Conservation (phyloP, 2,113 vertebrate species). For the Lepus timidus region DNA sequence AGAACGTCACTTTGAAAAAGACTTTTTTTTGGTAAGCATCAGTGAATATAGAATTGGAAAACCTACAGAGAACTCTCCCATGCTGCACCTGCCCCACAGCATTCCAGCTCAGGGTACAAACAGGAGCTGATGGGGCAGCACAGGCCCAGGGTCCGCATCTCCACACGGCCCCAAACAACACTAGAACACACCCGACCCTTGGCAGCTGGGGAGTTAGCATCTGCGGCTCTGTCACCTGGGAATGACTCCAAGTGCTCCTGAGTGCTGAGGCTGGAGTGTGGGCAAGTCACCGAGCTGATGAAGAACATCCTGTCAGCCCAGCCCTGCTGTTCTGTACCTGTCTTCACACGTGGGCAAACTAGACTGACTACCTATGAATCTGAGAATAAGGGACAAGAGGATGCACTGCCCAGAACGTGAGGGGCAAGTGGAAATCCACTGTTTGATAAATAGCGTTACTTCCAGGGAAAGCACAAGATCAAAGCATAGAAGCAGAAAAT, state of each 20-base stretch:
- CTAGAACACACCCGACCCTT: neutral
- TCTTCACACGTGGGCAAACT: neutral
- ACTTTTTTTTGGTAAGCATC: neutral
- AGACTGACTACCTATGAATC: neutral
- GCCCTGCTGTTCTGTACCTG: neutral
- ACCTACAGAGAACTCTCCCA: neutral
- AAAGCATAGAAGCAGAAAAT: neutral
- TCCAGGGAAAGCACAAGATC: neutral
- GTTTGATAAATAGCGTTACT: neutral
- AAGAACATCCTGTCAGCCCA: neutral
- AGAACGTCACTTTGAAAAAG: slow-evolving; percentile 42
- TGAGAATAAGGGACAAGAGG: neutral
- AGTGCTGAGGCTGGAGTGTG: neutral
- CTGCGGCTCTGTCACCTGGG: neutral
- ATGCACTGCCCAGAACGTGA: neutral
- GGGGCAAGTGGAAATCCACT: slow-evolving; percentile 1
- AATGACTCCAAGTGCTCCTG: neutral
- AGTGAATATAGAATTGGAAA: neutral
- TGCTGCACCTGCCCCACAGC: neutral
- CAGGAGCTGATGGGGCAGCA: neutral
- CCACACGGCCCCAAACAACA: neutral
- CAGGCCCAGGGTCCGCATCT: neutral
- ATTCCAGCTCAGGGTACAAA: neutral
- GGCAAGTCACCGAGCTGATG: neutral
- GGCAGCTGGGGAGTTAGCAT: neutral